Evolutionary conservation across 1,140 invertebrate genomes (phyloP).

Genomic region (Drosophila pallidifrons): DNA sequence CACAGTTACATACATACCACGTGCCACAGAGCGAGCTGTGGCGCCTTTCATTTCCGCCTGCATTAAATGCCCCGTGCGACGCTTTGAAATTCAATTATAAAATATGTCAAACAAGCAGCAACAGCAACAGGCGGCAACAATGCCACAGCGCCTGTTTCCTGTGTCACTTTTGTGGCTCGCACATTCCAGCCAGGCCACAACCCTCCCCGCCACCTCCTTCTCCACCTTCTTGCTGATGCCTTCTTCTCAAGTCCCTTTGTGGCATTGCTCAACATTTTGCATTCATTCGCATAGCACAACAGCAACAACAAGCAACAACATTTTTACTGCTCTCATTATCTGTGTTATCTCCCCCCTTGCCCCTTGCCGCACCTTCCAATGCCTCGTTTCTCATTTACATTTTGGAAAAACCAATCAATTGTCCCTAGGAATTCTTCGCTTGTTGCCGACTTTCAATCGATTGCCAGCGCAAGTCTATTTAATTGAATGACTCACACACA

Average conservation of each 20-base stretch:
- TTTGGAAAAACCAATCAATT: slow-evolving; percentile 69
- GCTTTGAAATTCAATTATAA: slow-evolving; percentile 79
- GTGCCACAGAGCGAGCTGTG: slow-evolving; percentile 3
- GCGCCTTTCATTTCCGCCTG: slow-evolving; percentile 49
- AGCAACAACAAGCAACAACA: background rate
- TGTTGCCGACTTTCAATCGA: slow-evolving; percentile 22
- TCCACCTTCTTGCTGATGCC: too few relatives aligned
- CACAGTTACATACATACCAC: background rate
- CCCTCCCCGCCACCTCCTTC: background rate
- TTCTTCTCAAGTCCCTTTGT: background rate
- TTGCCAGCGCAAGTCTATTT: slow-evolving; percentile 31
- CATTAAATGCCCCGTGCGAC: slow-evolving; percentile 31
- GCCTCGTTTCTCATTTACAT: slow-evolving; percentile 19
- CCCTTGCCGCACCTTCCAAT: background rate
- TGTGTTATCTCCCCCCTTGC: background rate
- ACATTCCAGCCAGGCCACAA: slow-evolving; percentile 8
- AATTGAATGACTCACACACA: slow-evolving; percentile 58
- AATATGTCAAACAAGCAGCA: slow-evolving; percentile 74
- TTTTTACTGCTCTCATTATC: slow-evolving; percentile 6
- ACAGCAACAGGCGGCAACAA: slow-evolving; percentile 25
- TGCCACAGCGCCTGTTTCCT: slow-evolving; percentile 31
- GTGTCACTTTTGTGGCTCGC: slow-evolving; percentile 29
- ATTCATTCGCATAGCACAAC: slow-evolving; percentile 22
- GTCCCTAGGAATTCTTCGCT: slow-evolving; percentile 61
- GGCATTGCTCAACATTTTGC: slow-evolving; percentile 24